These are phyloP conservation scores for Galago senegalensis DNA, from an alignment of 2,797 vertebrate species.

Conservation along the genomic window DNA sequence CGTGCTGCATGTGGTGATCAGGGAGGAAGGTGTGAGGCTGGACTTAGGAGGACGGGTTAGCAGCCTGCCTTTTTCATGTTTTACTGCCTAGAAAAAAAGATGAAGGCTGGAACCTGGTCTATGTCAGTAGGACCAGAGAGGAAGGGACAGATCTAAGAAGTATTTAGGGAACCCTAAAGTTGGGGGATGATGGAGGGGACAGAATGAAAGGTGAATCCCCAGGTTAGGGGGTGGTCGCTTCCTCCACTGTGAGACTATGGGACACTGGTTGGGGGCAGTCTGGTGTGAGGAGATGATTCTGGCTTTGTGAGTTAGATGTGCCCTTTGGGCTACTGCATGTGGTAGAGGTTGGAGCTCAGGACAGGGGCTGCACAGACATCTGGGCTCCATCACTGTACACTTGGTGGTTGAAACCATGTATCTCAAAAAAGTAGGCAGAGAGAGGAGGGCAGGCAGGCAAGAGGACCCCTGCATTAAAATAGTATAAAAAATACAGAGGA, in stretches of 20 bases:
- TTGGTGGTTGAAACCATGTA: not conserved
- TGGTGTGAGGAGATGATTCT: not conserved
- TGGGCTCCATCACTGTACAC: not conserved
- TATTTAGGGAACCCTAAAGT: not conserved
- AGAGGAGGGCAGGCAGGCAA: not conserved
- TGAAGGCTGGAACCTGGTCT: not conserved
- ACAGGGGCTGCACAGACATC: not conserved
- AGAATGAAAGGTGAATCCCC: not conserved
- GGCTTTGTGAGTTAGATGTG: not conserved
- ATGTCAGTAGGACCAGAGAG: not conserved
- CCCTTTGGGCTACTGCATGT: not conserved
- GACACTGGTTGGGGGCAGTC: not conserved
- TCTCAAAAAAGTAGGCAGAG: not conserved
- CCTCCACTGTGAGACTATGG: not conserved
- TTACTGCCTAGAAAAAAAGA: not conserved
- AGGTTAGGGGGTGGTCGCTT: too few species aligned
- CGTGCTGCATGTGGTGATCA: accelerated
- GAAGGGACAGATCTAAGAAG: not conserved
- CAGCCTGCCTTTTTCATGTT: not conserved
- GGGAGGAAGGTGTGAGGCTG: not conserved
- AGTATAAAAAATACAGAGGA: not conserved
- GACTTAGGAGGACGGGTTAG: not conserved
- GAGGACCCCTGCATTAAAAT: not conserved
- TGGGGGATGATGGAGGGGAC: too few species aligned
- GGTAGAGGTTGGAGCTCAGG: not conserved